Conservation (phyloP, 2,113 vertebrate species). For the Catharus minimus region DNA sequence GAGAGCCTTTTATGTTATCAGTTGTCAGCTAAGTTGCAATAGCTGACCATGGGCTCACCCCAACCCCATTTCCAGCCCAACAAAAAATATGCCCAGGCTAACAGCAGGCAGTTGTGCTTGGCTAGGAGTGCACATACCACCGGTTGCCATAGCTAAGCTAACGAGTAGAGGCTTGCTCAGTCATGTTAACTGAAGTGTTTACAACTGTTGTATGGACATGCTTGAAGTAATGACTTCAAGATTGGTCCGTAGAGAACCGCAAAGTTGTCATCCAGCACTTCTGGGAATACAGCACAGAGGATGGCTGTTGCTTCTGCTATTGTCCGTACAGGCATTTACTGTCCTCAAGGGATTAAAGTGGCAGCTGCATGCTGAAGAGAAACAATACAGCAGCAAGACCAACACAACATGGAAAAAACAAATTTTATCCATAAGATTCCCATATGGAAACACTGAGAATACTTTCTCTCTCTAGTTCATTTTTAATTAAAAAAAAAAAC, state of each 20-base stretch:
- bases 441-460: background rate
- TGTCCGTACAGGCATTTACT: background rate
- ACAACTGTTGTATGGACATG: background rate
- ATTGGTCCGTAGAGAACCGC: background rate
- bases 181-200: background rate
- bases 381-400: background rate
- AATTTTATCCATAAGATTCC: background rate
- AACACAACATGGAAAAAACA: background rate
- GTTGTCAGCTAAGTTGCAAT: background rate
- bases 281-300: background rate
- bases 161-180: background rate
- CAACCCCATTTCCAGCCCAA: background rate
- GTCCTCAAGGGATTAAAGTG: background rate
- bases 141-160: background rate
- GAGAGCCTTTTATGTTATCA: background rate
- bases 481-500: background rate
- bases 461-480: background rate
- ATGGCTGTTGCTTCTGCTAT: background rate
- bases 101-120: background rate
- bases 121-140: background rate
- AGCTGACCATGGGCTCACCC: background rate
- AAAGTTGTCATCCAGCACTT: background rate
- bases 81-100: background rate
- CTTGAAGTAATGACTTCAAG: background rate
- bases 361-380: background rate